These are phyloP conservation scores for Porites lobata DNA, from an alignment of 92 coral and sea anemone species.

Conservation along the genomic window DNA sequence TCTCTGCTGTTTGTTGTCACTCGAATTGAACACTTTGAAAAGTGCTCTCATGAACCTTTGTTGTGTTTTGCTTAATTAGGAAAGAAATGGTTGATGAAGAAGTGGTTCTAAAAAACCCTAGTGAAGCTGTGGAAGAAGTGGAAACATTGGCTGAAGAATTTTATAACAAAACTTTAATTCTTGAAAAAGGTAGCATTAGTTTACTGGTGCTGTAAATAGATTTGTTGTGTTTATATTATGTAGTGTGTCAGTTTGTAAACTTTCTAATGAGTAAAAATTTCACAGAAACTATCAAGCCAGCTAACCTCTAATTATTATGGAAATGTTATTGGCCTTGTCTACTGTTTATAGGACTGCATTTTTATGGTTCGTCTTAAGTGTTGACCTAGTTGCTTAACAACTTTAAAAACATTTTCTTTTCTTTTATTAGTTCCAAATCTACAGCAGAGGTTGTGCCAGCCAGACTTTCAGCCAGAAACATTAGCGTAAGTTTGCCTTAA, in stretches of 20 bases:
- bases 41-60: background rate
- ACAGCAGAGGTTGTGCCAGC: conserved; percentile 87
- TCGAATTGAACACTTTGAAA: too few species aligned
- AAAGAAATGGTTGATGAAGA: conserved; percentile 78
- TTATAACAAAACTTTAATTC: conserved; percentile 79
- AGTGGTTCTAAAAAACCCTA: conserved; percentile 75
- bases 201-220: background rate
- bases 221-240: background rate
- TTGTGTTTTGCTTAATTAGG: conserved; percentile 28
- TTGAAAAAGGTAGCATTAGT: conserved; percentile 75
- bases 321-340: background rate
- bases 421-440: conserved; percentile 76
- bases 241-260: background rate
- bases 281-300: background rate
- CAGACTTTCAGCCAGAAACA: conserved; percentile 89
- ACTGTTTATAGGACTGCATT: background rate
- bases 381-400: too few species aligned
- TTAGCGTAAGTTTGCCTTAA: conserved; percentile 64
- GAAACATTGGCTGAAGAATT: conserved; percentile 87
- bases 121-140: conserved; percentile 82
- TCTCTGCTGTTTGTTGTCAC: background rate
- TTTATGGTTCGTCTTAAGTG: background rate
- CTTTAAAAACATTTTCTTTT: background rate
- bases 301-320: background rate
- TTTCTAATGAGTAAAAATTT: background rate